Conservation (phyloP, 2,888 invertebrate species). For the Oithona nana region DNA sequence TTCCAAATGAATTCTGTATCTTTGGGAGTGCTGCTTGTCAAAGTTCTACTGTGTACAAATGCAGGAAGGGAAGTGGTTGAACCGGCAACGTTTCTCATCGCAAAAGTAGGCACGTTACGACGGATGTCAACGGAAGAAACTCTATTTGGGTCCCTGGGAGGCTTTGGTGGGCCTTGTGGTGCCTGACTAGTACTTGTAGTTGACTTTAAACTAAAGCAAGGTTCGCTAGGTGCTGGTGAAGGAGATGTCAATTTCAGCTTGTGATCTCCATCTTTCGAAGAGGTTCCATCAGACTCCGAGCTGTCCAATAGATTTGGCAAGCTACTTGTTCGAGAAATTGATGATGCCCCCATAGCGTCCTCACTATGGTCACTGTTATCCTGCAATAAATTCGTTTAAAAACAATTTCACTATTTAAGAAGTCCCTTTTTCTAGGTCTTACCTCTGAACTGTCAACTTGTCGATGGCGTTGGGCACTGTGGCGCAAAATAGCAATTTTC, state of each 20-base stretch:
- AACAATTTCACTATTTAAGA: no score
- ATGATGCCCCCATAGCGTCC: no score
- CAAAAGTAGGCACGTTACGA: no score
- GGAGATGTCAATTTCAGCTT: neutral
- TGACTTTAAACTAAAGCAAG: neutral
- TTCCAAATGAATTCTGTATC: neutral
- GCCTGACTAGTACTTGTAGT: neutral
- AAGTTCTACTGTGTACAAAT: no score
- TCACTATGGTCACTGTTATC: no score
- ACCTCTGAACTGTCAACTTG: neutral
- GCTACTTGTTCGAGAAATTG: neutral
- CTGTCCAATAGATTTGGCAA: neutral
- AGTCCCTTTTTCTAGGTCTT: no score
- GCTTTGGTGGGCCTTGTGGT: neutral
- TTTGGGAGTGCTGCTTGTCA: no score
- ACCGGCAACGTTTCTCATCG: neutral
- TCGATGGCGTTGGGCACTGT: neutral
- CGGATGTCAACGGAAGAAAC: neutral
- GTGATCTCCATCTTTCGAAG: neutral
- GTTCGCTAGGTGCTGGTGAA: neutral
- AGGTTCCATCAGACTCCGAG: neutral
- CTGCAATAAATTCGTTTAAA: no score
- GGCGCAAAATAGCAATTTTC: constrained; percentile 22
- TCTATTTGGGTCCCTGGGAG: neutral
- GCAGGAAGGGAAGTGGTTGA: neutral